Percentiles rank a stretch among this genome's conserved stretches.
These are phyloP conservation scores for Vanacampus margaritifer DNA, from an alignment of 2,113 vertebrate species.

Conservation along the genomic window DNA sequence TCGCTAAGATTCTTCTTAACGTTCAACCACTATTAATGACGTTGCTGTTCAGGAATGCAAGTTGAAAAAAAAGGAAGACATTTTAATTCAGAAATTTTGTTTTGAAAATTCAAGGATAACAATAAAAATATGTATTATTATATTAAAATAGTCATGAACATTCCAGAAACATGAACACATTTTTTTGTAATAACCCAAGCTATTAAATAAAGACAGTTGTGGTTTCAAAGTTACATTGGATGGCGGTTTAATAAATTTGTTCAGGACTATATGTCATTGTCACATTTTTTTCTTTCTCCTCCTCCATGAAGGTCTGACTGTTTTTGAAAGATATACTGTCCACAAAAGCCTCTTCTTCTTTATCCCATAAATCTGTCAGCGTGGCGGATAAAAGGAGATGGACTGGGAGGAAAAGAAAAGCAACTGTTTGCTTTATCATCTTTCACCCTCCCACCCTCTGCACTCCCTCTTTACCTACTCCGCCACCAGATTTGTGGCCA, in stretches of 20 bases:
- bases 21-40: not conserved
- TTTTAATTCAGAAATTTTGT: no score
- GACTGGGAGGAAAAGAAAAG: slow-evolving; percentile 55
- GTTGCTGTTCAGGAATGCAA: not conserved
- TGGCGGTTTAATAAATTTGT: not conserved
- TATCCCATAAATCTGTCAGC: slow-evolving; percentile 62
- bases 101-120: no score
- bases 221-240: not conserved
- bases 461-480: slow-evolving; percentile 17
- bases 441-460: slow-evolving; percentile 31
- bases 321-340: slow-evolving; percentile 68
- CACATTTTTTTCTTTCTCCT: slow-evolving; percentile 40
- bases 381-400: slow-evolving; percentile 58
- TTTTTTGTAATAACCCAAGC: not conserved
- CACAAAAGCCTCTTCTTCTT: slow-evolving; percentile 59
- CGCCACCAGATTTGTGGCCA: slow-evolving; percentile 65
- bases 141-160: not conserved
- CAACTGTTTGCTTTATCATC: slow-evolving; percentile 65
- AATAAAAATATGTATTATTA: not conserved
- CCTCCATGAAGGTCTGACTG: slow-evolving; percentile 40
- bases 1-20: not conserved
- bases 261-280: slow-evolving; percentile 53
- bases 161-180: not conserved
- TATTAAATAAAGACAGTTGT: not conserved
- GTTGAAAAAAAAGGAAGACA: not conserved